Base-by-base conservation (phyloP, 2,797 vertebrate species). In the Psittacula echo region DNA sequence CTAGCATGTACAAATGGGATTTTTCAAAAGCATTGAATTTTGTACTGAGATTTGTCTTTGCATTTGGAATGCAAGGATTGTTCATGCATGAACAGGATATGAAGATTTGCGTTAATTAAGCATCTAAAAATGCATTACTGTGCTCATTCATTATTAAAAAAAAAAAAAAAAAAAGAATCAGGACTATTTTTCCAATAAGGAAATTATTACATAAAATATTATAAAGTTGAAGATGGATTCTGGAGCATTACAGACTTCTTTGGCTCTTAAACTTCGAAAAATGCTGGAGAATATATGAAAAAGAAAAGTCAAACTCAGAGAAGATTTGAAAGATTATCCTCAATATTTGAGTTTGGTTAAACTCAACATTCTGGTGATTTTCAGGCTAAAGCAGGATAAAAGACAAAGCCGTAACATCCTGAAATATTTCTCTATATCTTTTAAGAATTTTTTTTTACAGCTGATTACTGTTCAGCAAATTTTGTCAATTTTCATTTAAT, bases 401-500 rank as follows among this genome's bases (percentile, higher is more conserved):
- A 90, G 32, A 39, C 26, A 80, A 87, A 66, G n/a, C 7, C 10
- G 48, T 87, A 85, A 37, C 5, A 75, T 53, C 50, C 8, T 87
- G 29, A 85, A 80, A 68, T 89, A 71, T 84, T 89, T 80, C 47
- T 83, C 23, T 77, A 50, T 5, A 39, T 66, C 30, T 68, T 91
- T 92, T 48, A 74, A 80, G 56, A 72, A 76, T 85, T 39, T 47
- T 7, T 30, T 30, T 42, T 60, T 68, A 72, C 15, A 85, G 9
- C 1, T 70, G 50, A 72, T 6, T 68, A 62, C 34, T 47, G 3
- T n/a, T 90, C 53, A 62, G 8, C 66, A 50, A 89, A 91, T 91
- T 84, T 95, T 94, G 79, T 70, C 79, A 81, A 91, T 91, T 95
- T 89, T 85, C 58, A 89, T 44, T 85, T 17, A 87, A 85, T 89